phyloP scores from a whole-genome alignment of 2,113 vertebrate genomes.

The Andinoacara biseriatus region DNA sequence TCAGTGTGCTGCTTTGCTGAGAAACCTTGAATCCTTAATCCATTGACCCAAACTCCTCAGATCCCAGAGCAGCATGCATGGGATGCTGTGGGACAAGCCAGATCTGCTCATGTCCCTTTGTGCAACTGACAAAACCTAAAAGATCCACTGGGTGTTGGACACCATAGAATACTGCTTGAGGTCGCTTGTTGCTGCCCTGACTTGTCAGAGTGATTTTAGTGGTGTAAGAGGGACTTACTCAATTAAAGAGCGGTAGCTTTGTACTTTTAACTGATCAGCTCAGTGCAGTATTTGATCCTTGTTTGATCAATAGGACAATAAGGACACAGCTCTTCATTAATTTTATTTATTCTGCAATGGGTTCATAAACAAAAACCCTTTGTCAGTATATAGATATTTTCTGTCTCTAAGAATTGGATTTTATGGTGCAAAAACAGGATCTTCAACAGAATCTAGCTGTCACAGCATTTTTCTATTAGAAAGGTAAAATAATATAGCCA shows the following conservation, averaged over 20 bases:
- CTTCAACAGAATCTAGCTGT: not conserved
- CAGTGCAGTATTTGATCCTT: not conserved
- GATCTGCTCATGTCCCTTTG: too few relatives aligned
- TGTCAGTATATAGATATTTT: conserved; percentile 23
- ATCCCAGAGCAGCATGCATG: not conserved
- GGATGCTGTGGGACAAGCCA: too few relatives aligned
- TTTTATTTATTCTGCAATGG: conserved; percentile 39
- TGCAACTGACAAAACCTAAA: too few relatives aligned
- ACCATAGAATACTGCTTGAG: too few relatives aligned
- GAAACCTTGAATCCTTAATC: not conserved
- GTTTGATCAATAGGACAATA: not conserved
- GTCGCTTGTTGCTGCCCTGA: too few relatives aligned
- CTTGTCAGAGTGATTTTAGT: too few relatives aligned
- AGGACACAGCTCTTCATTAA: not conserved
- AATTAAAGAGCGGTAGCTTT: not conserved
- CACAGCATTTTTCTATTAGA: not conserved
- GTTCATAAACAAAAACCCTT: conserved; percentile 27
- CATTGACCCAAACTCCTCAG: not conserved
- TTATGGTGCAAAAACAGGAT: not conserved
- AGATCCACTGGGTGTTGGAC: too few relatives aligned
- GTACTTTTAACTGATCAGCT: not conserved
- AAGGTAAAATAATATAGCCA: not conserved
- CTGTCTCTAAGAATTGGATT: not conserved
- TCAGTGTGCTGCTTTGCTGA: not conserved
- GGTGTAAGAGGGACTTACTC: too few relatives aligned